Conservation (phyloP, 2,888 invertebrate genomes). For the Drosophila prostipennis region DNA sequence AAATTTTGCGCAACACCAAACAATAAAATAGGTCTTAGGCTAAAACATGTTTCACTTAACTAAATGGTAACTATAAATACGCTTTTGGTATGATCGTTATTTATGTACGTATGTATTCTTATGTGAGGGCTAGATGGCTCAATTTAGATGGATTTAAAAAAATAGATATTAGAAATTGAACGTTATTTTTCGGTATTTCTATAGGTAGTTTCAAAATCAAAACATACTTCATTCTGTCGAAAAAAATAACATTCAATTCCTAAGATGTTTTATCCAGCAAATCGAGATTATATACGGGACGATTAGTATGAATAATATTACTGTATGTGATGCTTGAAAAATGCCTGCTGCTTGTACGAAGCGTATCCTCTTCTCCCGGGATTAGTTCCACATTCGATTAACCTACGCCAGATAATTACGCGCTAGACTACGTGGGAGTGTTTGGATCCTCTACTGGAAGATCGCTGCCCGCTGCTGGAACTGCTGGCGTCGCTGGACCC, state of each 20-base stretch:
- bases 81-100: constrained; percentile 69
- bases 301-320: constrained; percentile 43
- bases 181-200: background rate
- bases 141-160: background rate
- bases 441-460: constrained; percentile 86
- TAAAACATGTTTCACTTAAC: constrained; percentile 36
- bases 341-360: constrained; percentile 37
- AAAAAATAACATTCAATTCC: background rate
- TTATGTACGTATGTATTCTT: constrained; percentile 45
- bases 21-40: constrained; percentile 19
- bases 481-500: constrained; percentile 90
- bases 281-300: constrained; percentile 29
- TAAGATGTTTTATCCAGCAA: background rate
- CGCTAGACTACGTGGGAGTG: constrained; percentile 58
- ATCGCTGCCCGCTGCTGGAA: constrained; percentile 95
- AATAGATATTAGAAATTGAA: background rate
- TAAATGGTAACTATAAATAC: constrained; percentile 48
- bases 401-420: constrained; percentile 70
- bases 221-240: background rate
- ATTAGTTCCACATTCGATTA: constrained; percentile 54
- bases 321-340: constrained; percentile 50
- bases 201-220: background rate
- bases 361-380: constrained; percentile 19
- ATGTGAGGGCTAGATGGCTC: constrained; percentile 7
- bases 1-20: constrained; percentile 22